phyloP scores from a whole-genome alignment of 2,113 vertebrate species.

The Salvelinus sp. region DNA sequence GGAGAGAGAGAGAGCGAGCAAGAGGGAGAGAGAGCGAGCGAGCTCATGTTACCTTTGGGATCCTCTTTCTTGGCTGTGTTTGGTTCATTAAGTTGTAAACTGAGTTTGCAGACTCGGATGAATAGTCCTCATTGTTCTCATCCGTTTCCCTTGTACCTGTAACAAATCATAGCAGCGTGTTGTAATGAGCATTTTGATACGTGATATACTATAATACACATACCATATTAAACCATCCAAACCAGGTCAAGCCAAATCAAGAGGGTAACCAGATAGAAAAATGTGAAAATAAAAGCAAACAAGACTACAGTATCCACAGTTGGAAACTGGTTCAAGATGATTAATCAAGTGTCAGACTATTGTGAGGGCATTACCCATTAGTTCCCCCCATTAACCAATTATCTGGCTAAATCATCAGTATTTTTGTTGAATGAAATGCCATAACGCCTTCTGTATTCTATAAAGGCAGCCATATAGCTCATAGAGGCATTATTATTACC shows the following conservation, averaged over 20 bases:
- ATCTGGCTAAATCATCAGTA: too few species aligned
- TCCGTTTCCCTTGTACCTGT: slow-evolving; percentile 72
- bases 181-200: not conserved
- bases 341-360: too few species aligned
- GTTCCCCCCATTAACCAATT: too few species aligned
- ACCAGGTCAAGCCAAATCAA: not conserved
- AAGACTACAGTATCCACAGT: too few species aligned
- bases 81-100: slow-evolving; percentile 77
- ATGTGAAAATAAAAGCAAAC: too few species aligned
- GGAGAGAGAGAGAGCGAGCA: not conserved
- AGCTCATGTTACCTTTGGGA: slow-evolving; percentile 80
- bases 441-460: too few species aligned
- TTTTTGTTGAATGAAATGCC: too few species aligned
- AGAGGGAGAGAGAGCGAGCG: not conserved
- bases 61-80: slow-evolving; percentile 84
- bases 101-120: slow-evolving; percentile 67
- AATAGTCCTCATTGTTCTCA: slow-evolving; percentile 72
- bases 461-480: too few species aligned
- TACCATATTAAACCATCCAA: not conserved
- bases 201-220: not conserved
- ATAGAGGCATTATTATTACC: too few species aligned
- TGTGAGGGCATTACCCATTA: too few species aligned
- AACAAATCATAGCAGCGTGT: slow-evolving; percentile 22
- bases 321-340: too few species aligned
- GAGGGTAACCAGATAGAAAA: too few species aligned